A percentile compares a stretch with the other conserved stretches of the same genome.
Evolutionary conservation across 2,888 invertebrate genomes (phyloP).

Genomic region (Rhorus exstirpatorius): DNA sequence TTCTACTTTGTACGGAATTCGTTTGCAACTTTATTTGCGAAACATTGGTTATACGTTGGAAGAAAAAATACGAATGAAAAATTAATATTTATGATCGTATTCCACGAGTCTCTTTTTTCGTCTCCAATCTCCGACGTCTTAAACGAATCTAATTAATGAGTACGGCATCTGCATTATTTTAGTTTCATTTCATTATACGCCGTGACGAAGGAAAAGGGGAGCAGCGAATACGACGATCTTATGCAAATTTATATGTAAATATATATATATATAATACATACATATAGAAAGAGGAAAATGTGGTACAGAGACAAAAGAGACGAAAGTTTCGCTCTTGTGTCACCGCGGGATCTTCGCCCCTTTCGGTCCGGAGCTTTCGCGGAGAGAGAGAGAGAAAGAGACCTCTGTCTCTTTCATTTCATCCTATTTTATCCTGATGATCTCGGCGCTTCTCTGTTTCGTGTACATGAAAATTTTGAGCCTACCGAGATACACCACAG

Average conservation of each 20-base stretch:
- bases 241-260: conserved; percentile 80
- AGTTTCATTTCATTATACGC: conserved; percentile 85
- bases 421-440: conserved; percentile 14
- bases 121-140: conserved; percentile 51
- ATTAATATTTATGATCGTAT: conserved; percentile 48
- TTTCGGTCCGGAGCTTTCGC: conserved; percentile 51
- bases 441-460: conserved; percentile 21
- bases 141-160: conserved; percentile 83
- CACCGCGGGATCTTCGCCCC: conserved; percentile 58
- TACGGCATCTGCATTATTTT: conserved; percentile 85
- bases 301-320: conserved; percentile 56
- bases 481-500: conserved; percentile 17
- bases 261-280: conserved; percentile 49
- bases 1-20: not conserved
- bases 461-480: conserved; percentile 33
- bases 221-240: conserved; percentile 80
- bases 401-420: conserved; percentile 10
- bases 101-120: conserved; percentile 30
- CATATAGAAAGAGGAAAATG: conserved; percentile 72
- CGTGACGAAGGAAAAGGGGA: conserved; percentile 42
- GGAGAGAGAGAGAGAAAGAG: conserved; percentile 64
- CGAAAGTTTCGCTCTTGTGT: conserved; percentile 56
- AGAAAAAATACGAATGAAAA: conserved; percentile 19
- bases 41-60: conserved; percentile 3
- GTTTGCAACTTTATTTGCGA: not conserved